Evolutionary conservation across 2,113 vertebrate genomes (phyloP), one percentile per base, ranked within the genome.

Genomic region (Oncorhynchus tshawytscha): DNA sequence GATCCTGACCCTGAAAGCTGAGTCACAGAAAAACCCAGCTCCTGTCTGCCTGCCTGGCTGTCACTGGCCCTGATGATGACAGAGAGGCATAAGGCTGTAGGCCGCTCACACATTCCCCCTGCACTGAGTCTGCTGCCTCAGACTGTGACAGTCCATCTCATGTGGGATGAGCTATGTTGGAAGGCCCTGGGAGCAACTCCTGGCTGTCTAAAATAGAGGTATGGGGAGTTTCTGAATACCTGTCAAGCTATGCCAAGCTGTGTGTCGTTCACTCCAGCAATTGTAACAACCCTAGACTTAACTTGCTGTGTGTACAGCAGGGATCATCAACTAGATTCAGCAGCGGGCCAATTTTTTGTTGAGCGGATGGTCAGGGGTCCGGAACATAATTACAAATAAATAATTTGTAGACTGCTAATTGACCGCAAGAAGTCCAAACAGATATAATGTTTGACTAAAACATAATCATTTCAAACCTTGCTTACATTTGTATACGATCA

Each of bases 41-140:
- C 67, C 80, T 82, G 80, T 84, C 86, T 88, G 79, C 78, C 83
- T 82, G 80, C 83, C 86, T 88, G 79, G 78, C 83, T 91, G 90
- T 91, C 88, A 84, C 82, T 84, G 66, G 84, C 62, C 79, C 82
- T 80, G 90, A 90, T 89, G 87, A 76, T 83, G 86, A 90, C 89
- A 86, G 80, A 88, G 78, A 73, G 79, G 67, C 85, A 72, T 79
- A 80, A 66, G 78, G 81, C 81, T 89, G 77, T 48, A 70, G 83
- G 81, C 71, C 65, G 84, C 79, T 78, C 67, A 80, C 81, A 82
- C 82, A 78, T 75, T 67, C 71, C 24, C 73, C 75, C 54, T 27
- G 67, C 16, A 22, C 71, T 70, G 12, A 73, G 75, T 84, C 81
- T 82, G 70, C 79, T 75, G 70, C 78, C 76, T 79, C 71, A 49